Base-by-base conservation (phyloP, 2,797 vertebrate genomes). In the Aplochiton taeniatus region DNA sequence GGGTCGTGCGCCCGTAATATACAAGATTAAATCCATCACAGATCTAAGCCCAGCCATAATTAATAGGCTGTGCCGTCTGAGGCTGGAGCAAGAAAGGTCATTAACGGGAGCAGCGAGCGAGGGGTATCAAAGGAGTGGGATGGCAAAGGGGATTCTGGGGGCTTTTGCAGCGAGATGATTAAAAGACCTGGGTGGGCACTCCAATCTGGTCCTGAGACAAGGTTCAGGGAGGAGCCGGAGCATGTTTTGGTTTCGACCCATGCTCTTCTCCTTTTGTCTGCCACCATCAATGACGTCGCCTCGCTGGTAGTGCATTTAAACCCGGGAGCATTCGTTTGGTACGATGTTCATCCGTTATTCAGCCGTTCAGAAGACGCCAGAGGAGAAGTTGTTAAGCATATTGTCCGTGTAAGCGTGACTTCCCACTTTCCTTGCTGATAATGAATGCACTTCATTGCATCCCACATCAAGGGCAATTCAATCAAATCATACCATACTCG, bases 11-110 rank as follows among this genome's bases (percentile, higher is more conserved):
- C 79, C 86, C 83, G 81, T 91, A 92, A 92, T 91, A 91, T 91
- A 87, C 87, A 83, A 93, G 89, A 94, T 92, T 92, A 92, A 92
- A 93, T 91, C 90, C 89, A 92, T 92, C 90, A 90, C 77, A 87
- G 86, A 90, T 89, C 87, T 87, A 69, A 85, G 85, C 73, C 61
- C 61, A 44, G 66, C 69, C 75, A 72, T 91, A 93, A 92, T 92
- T 92, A 92, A 93, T 89, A 72, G 81, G 52, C 75, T 74, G 78
- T 63, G 43, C 74, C 66, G 81, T 88, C 85, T 82, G 82, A 78
- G 71, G 80, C 59, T 43, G 55, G 72, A 83, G 66, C 63, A 80
- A 77, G 59, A 84, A 85, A 86, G 89, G 83, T 88, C 78, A 85
- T 69, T 72, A 82, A 61, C 61, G 72, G 81, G 79, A 80, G 80